Evolutionary conservation across 2,797 vertebrate species (phyloP).

Genomic region (Harpagifer antarcticus): DNA sequence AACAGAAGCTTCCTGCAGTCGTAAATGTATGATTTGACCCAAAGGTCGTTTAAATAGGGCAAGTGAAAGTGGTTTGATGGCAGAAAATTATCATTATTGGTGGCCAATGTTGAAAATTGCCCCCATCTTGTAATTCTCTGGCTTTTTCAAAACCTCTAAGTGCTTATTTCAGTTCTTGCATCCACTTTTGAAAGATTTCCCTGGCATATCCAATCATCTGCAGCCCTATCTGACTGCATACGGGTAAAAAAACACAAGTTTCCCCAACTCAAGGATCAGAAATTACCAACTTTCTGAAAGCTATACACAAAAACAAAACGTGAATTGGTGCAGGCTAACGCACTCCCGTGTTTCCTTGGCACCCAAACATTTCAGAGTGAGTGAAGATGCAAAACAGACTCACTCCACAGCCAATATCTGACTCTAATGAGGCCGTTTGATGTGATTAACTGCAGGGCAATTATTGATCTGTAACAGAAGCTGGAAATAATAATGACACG

Average conservation of each 20-base stretch:
- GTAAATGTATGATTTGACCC: no score
- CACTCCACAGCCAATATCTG: constrained; percentile 32
- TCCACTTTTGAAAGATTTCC: no score
- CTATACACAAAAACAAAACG: not conserved
- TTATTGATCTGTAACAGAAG: constrained; percentile 70
- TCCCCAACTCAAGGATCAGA: constrained; percentile 11
- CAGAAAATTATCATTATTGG: no score
- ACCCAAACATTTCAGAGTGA: not conserved
- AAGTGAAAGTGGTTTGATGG: no score
- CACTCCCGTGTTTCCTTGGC: not conserved
- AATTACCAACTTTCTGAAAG: not conserved
- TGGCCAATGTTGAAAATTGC: no score
- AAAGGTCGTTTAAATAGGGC: no score
- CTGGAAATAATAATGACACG: constrained; percentile 34
- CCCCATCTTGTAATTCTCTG: no score
- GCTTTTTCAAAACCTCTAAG: no score
- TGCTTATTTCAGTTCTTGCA: no score
- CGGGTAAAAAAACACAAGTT: constrained; percentile 2
- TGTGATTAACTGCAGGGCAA: constrained; percentile 75
- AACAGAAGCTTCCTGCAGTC: no score
- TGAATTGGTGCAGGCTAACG: not conserved
- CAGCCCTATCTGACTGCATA: no score
- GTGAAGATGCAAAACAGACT: constrained; percentile 35
- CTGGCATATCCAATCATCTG: no score
- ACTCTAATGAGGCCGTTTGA: constrained; percentile 72